Evolutionary conservation across 2,888 invertebrate genomes (phyloP), one percentile per base, ranked within the genome.

Genomic region (Scaptomyza polygonia): DNA sequence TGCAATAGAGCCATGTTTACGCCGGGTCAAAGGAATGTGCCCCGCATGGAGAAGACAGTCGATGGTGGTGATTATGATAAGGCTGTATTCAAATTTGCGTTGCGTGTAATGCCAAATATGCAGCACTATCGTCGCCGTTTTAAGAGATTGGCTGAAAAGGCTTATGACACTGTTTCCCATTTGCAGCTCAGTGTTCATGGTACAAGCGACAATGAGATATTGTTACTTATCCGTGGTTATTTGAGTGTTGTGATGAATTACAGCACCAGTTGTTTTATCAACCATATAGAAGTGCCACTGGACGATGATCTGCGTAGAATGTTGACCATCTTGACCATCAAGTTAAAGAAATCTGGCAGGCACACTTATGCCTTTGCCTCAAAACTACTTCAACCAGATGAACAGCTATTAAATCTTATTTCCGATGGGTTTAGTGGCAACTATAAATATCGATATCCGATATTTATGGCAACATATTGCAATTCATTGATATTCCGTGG

Each of bases 151-250:
- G 67, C 65, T 5, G 45, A 44, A 5, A 66, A 66, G n/a, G 12
- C 56, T 5, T 65, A 66, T 14, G 64, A 54, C 27, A 21, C 5
- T 0, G 6, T 34, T 6, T 58, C 61, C n/a, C 16, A 16, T 4
- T 8, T 81, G 0, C 83, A 83, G 16, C 48, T 77, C 0, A 74
- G 64, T 5, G 64, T 83, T 1, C 83, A 86, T 43, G 45, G 29
- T 9, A 48, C 32, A 0, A 2, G 18, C 12, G 27, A 8, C 0
- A 9, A 61, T 0, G 53, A 68, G 16, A 67, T 66, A n/a, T 6
- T 79, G 9, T 36, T 86, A 5, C 36, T 72, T 5, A 53, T 87
- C 39, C 55, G 74, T 7, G 83, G 86, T 0, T 5, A 42, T 3
- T 49, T 14, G 6, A 14, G 45, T 3, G 42, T 43, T 14, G 70